Base-by-base conservation (phyloP, 2,888 invertebrate genomes). In the Nyleta sp. region DNA sequence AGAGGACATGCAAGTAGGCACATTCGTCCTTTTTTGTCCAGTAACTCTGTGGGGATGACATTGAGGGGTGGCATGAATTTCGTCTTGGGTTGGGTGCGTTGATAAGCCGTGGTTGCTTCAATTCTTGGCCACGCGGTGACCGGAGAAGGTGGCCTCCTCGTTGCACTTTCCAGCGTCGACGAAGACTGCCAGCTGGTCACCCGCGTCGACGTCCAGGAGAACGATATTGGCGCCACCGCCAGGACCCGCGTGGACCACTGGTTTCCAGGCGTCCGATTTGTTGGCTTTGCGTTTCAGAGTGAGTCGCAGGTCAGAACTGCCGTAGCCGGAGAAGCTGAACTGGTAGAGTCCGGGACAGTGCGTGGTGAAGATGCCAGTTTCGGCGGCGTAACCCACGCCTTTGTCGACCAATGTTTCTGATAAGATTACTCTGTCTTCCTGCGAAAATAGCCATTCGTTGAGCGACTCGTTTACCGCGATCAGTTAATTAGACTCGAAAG, bases 311-410 rank as follows among this genome's bases (percentile, higher is more conserved):
- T 88, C 88, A 44, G 81, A 55, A 62, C 84, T 87, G 42, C 91
- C 91, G 74, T 88, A 88, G 31, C 90, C 91, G 24, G 91, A 88
- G 82, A 91, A 91, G 38, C 91, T 90, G 83, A 92, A 91, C 80
- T 91, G 91, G 80, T 92, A 92, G 38, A 91, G 86, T 35, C 91
- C 92, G 3, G 92, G 91, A 80, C 91, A 92, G 77, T 91, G 90
- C 8, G 90, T 90, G 35, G 91, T 91, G 84, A 92, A 92, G 50
- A 90, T 90, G 24, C 91, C 91, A 4, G 91, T 90, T 68, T 91
- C 87, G 2, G 89, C 86, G 57, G 88, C 87, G 84, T 91, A 92
- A 38, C 91, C 91, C 67, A 91, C 91, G 53, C 91, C 91, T 79
- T 91, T 89, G 84, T 92, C 91, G 20, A 91, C 87, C 64, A 91